Conservation (phyloP, 1,140 invertebrate species). For the Drosophila lacteicornis region DNA sequence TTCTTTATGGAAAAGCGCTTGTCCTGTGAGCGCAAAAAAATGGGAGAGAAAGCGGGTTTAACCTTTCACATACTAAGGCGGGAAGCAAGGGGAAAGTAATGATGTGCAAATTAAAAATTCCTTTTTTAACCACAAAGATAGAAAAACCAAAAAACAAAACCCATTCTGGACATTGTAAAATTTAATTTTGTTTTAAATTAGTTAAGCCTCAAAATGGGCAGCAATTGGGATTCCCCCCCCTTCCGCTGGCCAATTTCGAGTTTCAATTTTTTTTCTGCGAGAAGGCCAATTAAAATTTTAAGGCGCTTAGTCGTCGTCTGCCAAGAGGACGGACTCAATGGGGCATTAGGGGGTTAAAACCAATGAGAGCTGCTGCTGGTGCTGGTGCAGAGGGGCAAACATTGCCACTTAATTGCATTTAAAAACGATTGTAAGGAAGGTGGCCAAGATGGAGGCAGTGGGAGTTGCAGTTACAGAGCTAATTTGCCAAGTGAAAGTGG, state of each 20-base stretch:
- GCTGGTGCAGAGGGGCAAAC: slow-evolving; percentile 33
- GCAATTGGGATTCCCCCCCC: slow-evolving; percentile 2
- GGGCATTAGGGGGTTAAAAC: slow-evolving; percentile 1
- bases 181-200: slow-evolving; percentile 15
- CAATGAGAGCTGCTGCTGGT: neutral
- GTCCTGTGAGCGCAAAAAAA: neutral
- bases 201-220: slow-evolving; percentile 34
- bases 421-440: slow-evolving; percentile 59
- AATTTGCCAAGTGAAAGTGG: slow-evolving; percentile 81
- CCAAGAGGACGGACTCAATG: neutral
- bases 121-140: slow-evolving; percentile 19
- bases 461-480: slow-evolving; percentile 65
- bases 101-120: slow-evolving; percentile 80
- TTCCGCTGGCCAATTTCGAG: slow-evolving; percentile 49
- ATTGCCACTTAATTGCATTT: slow-evolving; percentile 81
- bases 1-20: slow-evolving; percentile 1
- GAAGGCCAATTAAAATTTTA: slow-evolving; percentile 78
- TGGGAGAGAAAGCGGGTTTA: slow-evolving; percentile 26
- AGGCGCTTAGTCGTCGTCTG: slow-evolving; percentile 40
- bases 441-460: neutral
- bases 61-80: slow-evolving; percentile 57
- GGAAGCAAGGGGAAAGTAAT: slow-evolving; percentile 48
- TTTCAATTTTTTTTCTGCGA: slow-evolving; percentile 59
- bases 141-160: neutral
- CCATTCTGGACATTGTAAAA: slow-evolving; percentile 4